Evolutionary conservation across 2,888 invertebrate species (phyloP), one percentile per base, ranked within the genome.

Genomic region (Euspilapteryx auroguttella): DNA sequence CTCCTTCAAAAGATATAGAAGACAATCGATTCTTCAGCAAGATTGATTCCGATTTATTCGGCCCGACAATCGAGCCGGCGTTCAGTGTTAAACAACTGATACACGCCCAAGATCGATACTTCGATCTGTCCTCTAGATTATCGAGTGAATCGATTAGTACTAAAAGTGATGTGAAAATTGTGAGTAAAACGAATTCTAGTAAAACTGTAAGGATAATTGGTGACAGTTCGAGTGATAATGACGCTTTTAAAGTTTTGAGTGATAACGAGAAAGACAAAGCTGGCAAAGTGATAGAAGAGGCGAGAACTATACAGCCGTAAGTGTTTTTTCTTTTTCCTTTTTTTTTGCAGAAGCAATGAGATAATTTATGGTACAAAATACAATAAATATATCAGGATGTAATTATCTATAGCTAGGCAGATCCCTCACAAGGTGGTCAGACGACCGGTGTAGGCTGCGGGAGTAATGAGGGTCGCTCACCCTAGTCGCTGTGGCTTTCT

Each of bases 91-190:
- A 69, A 0, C 71, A 75, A 27, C 30, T 75, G 40, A 73, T 71
- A 0, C 73, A 75, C 34, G 75, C 73, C 2, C 75, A 75, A 45
- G 73, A 75, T 50, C 38, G 75, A 32, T 75, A 68, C 32, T 75
- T 55, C 35, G 65, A 75, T 50, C 31, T 75, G 6, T 73, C 73
- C 7, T 50, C 49, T 17, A 40, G 59, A 14, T 46, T 43, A 22
- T 39, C 45, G 24, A 24, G 27, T 11, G 43, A 39, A 31, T 34
- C 39, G 23, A 27, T 32, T 6, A 41, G 41, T n/a, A 49, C 45
- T 30, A 17, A 5, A 13, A 20, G 13, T 21, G 24, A 31, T 9
- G 41, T 39, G 24, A 31, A 34, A 29, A 35, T 27, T 33, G 30
- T 44, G 20, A 40, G 36, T n/a, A 41, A 36, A 28, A 39, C 44